Evolutionary conservation across 2,113 vertebrate species (phyloP).

Genomic region (Bucco capensis): DNA sequence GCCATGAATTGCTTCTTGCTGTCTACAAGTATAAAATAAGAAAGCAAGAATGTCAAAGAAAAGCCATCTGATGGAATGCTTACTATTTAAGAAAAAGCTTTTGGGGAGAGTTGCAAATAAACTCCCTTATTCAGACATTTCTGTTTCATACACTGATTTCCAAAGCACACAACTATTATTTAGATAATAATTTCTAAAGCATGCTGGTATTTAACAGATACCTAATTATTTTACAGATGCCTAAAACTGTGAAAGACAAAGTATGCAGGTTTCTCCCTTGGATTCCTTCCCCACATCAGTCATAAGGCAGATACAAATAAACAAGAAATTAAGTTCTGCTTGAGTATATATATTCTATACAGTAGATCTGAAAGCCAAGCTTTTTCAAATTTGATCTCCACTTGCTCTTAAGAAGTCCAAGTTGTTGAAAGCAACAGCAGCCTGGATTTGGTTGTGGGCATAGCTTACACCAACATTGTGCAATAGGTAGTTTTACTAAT

Average conservation of each 20-base stretch:
- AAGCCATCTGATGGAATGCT: background rate
- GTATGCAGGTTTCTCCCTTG: background rate
- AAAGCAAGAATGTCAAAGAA: background rate
- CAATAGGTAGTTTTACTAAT: background rate
- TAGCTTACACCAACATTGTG: background rate
- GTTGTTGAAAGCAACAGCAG: background rate
- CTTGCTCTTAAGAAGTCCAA: background rate
- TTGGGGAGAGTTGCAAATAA: background rate
- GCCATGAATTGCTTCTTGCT: slow-evolving; percentile 93
- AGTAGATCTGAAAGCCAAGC: background rate
- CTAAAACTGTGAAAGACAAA: background rate
- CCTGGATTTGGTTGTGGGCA: background rate
- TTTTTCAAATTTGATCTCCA: background rate
- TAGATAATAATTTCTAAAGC: background rate
- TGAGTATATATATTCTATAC: background rate
- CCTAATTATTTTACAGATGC: background rate
- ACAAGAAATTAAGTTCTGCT: background rate
- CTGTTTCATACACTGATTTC: background rate
- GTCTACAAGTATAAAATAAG: slow-evolving; percentile 74
- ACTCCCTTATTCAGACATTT: background rate
- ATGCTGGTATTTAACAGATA: background rate
- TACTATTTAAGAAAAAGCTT: background rate
- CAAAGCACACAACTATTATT: background rate
- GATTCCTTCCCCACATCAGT: background rate
- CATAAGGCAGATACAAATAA: background rate